Evolutionary conservation across 1,140 invertebrate species (phyloP).

Genomic region (Thereuonema tuberculata): DNA sequence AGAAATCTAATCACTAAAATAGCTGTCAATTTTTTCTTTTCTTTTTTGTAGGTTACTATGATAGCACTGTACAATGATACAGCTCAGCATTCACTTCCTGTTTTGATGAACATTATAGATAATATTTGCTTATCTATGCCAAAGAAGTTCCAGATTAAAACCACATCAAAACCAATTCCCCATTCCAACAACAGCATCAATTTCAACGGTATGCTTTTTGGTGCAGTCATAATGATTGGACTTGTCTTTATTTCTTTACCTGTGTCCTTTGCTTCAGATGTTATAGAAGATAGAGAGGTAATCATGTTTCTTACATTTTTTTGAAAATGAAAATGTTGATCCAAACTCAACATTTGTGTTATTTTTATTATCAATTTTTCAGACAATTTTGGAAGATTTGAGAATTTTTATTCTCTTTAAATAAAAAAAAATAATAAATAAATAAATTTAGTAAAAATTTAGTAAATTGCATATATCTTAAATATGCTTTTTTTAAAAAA

Average conservation of each 20-base stretch:
- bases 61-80: constrained; percentile 64
- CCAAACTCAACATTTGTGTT: too few relatives aligned
- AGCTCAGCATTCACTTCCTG: constrained; percentile 58
- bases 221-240: constrained; percentile 55
- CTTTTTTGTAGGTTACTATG: constrained; percentile 36
- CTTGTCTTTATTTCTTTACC: constrained; percentile 62
- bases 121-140: constrained; percentile 46
- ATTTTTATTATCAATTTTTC: too few relatives aligned
- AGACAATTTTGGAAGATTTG: too few relatives aligned
- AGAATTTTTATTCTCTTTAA: too few relatives aligned
- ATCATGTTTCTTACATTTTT: background rate
- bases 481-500: too few relatives aligned
- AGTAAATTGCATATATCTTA: too few relatives aligned
- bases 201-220: constrained; percentile 51
- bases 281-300: constrained; percentile 71
- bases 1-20: too few relatives aligned
- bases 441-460: too few relatives aligned
- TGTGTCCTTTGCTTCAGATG: constrained; percentile 57
- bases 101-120: constrained; percentile 55
- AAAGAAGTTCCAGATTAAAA: background rate
- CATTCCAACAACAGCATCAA: background rate
- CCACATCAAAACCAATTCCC: too few relatives aligned
- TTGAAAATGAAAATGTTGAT: too few relatives aligned
- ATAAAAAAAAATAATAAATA: too few relatives aligned
- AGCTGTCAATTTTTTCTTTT: too few relatives aligned